Evolutionary conservation across 2,888 invertebrate species (phyloP).

Genomic region (Coelinius sp.): DNA sequence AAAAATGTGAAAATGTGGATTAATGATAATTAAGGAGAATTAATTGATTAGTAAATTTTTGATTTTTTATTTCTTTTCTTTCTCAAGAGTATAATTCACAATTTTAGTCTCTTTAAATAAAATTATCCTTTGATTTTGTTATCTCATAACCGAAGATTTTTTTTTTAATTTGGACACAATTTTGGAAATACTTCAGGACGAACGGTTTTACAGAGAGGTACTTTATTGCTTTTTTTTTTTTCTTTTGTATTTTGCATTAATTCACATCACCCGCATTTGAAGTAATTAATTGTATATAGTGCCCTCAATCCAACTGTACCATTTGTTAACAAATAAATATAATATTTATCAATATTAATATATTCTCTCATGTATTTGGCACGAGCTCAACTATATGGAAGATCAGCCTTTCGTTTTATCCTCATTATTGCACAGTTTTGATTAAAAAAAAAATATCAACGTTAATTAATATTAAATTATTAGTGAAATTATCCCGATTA

Average conservation of each 20-base stretch:
- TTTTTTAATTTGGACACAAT: background rate
- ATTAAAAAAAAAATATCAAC: constrained; percentile 18
- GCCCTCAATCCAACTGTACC: background rate
- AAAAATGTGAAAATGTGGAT: too few relatives aligned
- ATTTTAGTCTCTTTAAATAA: constrained; percentile 39
- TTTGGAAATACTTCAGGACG: constrained; percentile 8
- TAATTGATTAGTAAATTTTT: constrained; percentile 56
- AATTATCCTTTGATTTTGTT: constrained; percentile 7
- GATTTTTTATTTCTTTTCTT: constrained; percentile 60
- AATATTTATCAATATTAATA: constrained; percentile 34
- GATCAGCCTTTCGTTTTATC: constrained; percentile 56
- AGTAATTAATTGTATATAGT: constrained; percentile 36
- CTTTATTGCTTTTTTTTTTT: constrained; percentile 21
- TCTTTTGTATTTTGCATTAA: constrained; percentile 23
- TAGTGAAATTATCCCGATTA: background rate
- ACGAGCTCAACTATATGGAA: constrained; percentile 52
- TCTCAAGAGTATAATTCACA: constrained; percentile 59
- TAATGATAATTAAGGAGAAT: background rate
- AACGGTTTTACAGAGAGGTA: constrained; percentile 31
- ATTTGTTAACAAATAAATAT: constrained; percentile 50
- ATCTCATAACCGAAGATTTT: background rate
- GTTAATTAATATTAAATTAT: constrained; percentile 23
- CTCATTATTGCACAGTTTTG: constrained; percentile 39
- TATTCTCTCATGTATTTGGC: constrained; percentile 24
- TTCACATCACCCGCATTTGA: constrained; percentile 1